Evolutionary conservation across 2,888 invertebrate species (phyloP).

Genomic region (Sesia apiformis): DNA sequence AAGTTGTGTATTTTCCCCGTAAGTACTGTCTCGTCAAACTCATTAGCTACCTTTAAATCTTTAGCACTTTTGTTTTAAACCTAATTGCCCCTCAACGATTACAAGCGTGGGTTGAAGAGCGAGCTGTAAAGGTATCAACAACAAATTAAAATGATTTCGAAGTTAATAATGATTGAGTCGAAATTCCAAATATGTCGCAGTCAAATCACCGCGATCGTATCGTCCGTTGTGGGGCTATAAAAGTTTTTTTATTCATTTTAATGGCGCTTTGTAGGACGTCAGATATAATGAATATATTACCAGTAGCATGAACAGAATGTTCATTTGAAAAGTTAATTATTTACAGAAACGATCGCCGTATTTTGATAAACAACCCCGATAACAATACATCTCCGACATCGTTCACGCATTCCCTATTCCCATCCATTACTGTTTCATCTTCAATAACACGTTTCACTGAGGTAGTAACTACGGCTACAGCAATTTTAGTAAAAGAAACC

Average conservation of each 20-base stretch:
- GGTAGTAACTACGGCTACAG: slow-evolving; percentile 28
- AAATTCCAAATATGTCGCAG: slow-evolving; percentile 41
- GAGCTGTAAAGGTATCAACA: slow-evolving; percentile 26
- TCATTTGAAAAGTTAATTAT: slow-evolving; percentile 70
- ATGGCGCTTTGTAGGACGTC: slow-evolving; percentile 66
- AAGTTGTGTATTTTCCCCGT: slow-evolving; percentile 22
- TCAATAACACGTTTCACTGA: slow-evolving; percentile 65
- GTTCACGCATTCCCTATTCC: slow-evolving; percentile 71
- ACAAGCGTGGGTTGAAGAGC: slow-evolving; percentile 27
- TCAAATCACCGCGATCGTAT: slow-evolving; percentile 35
- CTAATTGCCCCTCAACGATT: slow-evolving; percentile 27
- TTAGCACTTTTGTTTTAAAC: slow-evolving; percentile 34
- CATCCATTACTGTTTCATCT: slow-evolving; percentile 74
- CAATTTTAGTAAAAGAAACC: slow-evolving; percentile 27
- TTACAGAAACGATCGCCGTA: slow-evolving; percentile 66
- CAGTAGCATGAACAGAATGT: slow-evolving; percentile 58
- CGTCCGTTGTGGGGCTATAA: slow-evolving; percentile 37
- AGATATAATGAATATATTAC: slow-evolving; percentile 71
- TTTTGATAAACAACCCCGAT: slow-evolving; percentile 68
- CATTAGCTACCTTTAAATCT: slow-evolving; percentile 18
- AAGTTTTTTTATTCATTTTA: slow-evolving; percentile 60
- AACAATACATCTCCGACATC: slow-evolving; percentile 71
- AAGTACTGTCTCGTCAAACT: slow-evolving; percentile 20
- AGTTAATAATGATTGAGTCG: slow-evolving; percentile 26
- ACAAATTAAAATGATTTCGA: slow-evolving; percentile 47